Evolutionary conservation across 2,888 invertebrate genomes (phyloP).

Genomic region (Drosophila acutilabella): DNA sequence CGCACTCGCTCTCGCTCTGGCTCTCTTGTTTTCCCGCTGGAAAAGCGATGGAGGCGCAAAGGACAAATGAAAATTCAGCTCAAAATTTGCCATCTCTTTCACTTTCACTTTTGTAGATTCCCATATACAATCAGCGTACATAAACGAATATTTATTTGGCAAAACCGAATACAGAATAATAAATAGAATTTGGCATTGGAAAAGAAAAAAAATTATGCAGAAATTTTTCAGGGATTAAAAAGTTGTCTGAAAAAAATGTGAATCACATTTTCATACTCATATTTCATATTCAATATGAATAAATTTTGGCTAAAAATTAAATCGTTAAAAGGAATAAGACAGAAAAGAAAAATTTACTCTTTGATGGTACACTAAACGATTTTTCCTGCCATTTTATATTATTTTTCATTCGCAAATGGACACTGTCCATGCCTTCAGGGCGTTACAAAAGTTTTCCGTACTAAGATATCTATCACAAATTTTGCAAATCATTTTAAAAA

Average conservation of each 20-base stretch:
- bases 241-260: too few species aligned
- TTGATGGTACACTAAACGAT: too few species aligned
- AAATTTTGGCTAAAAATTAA: too few species aligned
- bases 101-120: slow-evolving; percentile 65
- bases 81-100: slow-evolving; percentile 47
- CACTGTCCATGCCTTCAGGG: too few species aligned
- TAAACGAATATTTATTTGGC: slow-evolving; percentile 6
- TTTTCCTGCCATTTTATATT: too few species aligned
- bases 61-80: slow-evolving; percentile 78
- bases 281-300: too few species aligned
- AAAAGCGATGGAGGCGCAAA: slow-evolving; percentile 37
- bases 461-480: background rate
- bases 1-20: slow-evolving; percentile 3
- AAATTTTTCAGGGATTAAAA: background rate
- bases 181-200: background rate
- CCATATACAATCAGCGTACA: slow-evolving; percentile 13
- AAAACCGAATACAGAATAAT: background rate
- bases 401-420: too few species aligned
- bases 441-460: background rate
- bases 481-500: slow-evolving; percentile 16
- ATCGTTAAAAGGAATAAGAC: too few species aligned
- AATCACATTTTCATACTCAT: too few species aligned
- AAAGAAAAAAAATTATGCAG: too few species aligned
- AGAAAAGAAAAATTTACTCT: too few species aligned
- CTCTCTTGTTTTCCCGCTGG: slow-evolving; percentile 5